Conservation (phyloP, 2,113 vertebrate genomes). For the Etheostoma cragini region DNA sequence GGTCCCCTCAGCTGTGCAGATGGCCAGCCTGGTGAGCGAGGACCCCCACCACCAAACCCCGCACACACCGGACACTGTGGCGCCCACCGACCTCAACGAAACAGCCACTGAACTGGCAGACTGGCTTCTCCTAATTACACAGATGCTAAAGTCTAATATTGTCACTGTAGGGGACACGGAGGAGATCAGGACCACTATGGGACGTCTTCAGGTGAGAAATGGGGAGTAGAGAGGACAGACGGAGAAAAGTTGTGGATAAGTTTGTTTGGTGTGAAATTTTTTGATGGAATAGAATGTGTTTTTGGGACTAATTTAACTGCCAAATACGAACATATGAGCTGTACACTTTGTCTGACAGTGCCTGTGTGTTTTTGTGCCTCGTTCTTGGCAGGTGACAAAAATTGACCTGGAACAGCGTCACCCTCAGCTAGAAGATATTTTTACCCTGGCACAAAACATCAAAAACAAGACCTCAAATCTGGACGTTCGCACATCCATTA, state of each 20-base stretch:
- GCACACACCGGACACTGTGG: conserved; percentile 83
- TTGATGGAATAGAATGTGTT: neutral
- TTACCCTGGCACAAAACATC: conserved; percentile 96
- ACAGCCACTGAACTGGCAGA: conserved; percentile 93
- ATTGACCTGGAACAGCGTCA: conserved; percentile 94
- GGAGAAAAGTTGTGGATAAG: neutral
- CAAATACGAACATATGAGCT: neutral
- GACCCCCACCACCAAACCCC: conserved; percentile 80
- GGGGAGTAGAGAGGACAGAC: neutral
- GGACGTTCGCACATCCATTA: conserved; percentile 93
- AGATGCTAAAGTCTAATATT: conserved; percentile 98
- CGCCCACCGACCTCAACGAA: conserved; percentile 91
- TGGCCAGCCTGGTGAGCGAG: conserved; percentile 79
- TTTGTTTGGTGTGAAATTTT: neutral
- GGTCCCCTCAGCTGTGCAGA: conserved; percentile 77
- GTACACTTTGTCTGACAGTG: neutral
- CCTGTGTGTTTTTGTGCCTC: conserved; percentile 8
- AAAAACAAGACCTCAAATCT: conserved; percentile 97
- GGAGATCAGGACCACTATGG: conserved; percentile 93
- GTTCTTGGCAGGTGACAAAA: conserved; percentile 89
- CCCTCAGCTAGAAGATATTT: conserved; percentile 93
- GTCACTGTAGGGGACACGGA: conserved; percentile 94
- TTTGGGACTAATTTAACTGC: neutral
- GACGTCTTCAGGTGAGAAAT: conserved; percentile 90
- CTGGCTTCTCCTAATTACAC: conserved; percentile 94